Conservation (phyloP, 2,888 invertebrate species). For the Anthoptus insignis region DNA sequence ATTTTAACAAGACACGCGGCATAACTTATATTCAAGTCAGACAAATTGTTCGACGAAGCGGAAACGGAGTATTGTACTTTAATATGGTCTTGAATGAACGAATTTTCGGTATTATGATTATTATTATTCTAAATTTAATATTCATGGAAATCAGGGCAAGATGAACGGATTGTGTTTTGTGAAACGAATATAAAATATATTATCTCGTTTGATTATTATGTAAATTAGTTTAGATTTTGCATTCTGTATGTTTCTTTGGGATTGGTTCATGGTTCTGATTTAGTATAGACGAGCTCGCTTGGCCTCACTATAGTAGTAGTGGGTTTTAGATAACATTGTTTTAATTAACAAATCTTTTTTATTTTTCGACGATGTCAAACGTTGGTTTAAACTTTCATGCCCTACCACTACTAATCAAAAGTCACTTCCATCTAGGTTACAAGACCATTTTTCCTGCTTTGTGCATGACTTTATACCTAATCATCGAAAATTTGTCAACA, state of each 20-base stretch:
- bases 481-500: too few relatives aligned
- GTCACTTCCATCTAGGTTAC: too few relatives aligned
- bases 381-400: too few relatives aligned
- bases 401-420: too few relatives aligned
- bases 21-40: conserved; percentile 53
- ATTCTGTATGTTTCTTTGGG: background rate
- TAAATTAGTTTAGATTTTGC: background rate
- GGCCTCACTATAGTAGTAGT: too few relatives aligned
- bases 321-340: too few relatives aligned
- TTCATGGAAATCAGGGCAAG: conserved; percentile 74
- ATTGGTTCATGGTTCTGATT: background rate
- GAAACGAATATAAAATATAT: conserved; percentile 4
- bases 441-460: too few relatives aligned
- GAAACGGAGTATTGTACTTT: conserved; percentile 68
- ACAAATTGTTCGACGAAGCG: conserved; percentile 75
- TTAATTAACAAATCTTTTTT: too few relatives aligned
- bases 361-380: too few relatives aligned
- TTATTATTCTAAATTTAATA: conserved; percentile 80
- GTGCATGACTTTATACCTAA: too few relatives aligned
- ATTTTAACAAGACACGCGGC: conserved; percentile 76
- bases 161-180: conserved; percentile 60
- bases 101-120: conserved; percentile 59
- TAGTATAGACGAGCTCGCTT: too few relatives aligned
- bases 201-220: background rate
- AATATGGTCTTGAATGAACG: conserved; percentile 70